Evolutionary conservation across 2,113 vertebrate species (phyloP).

Genomic region (Peromyscus polionotus): DNA sequence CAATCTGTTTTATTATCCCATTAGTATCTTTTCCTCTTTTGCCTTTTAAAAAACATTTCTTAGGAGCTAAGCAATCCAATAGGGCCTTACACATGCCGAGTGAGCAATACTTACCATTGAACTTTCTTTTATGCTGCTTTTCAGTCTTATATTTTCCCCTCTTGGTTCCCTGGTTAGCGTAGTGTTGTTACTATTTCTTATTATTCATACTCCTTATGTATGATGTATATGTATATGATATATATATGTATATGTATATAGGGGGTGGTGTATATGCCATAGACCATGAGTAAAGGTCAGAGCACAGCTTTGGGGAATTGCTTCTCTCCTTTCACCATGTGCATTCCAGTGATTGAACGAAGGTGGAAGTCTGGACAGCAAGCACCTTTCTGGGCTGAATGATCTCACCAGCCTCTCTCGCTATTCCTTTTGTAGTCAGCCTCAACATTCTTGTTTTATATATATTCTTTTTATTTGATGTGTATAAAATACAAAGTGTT

Average conservation of each 20-base stretch:
- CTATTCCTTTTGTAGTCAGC: not conserved
- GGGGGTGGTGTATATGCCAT: not conserved
- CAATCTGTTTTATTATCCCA: not conserved
- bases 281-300: not conserved
- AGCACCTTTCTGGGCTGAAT: not conserved
- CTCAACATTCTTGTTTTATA: no score
- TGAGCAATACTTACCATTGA: not conserved
- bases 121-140: not conserved
- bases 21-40: not conserved
- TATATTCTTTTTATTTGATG: not conserved
- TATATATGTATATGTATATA: no score
- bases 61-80: not conserved
- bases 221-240: not conserved
- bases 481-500: not conserved
- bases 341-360: not conserved
- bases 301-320: not conserved
- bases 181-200: not conserved
- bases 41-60: not conserved
- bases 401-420: not conserved
- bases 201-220: not conserved
- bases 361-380: not conserved
- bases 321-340: not conserved
- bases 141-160: not conserved
- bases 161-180: not conserved
- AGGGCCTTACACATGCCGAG: not conserved